Evolutionary conservation across 2,113 vertebrate genomes (phyloP), one percentile per base, ranked within the genome.

Genomic region (Dipodomys ordii): DNA sequence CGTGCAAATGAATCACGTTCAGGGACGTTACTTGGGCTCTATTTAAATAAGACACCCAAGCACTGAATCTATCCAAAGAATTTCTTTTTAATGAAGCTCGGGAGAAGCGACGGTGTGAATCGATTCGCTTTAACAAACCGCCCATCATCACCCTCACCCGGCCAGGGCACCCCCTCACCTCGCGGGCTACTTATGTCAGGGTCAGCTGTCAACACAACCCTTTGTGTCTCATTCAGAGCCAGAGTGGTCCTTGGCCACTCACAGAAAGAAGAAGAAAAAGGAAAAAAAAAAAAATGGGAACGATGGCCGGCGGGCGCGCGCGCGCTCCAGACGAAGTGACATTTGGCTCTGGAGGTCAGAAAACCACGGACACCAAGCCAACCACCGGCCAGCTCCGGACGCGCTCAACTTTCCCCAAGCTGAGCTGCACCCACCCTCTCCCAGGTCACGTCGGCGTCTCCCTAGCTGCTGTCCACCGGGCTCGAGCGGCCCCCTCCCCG

Each of bases 141-240:
- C 79, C 72, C 81, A 12, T 69, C 74, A 69, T 57, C 93, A 35
- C 76, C 62, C n/a, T 32, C 19, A 27, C 28, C 87, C 11, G 62
- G 35, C 65, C 84, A 3, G 73, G 49, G 78, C 82, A 22, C 89
- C 12, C 53, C 44, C 78, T 87, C 91, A 32, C 87, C 69, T 49
- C 46, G 83, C 78, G 0, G 71, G 65, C 78, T 12, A 7, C 80
- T 32, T 16, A 78, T 16, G 83, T 83, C 95, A 46, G 83, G 69
- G 82, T 82, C 91, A 90, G 91, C 97, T 97, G 97, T 97, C 97
- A 97, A 78, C 82, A 30, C 83, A 30, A 60, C 60, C 90, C 95
- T 96, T 97, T 97, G 96, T 96, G 91, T 88, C 82, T 87, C 95
- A 6, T 64, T 88, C 90, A 12, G 73, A 83, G 15, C 10, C 7